Evolutionary conservation across 2,113 vertebrate species (phyloP).

Genomic region (Neolamprologus modestus): DNA sequence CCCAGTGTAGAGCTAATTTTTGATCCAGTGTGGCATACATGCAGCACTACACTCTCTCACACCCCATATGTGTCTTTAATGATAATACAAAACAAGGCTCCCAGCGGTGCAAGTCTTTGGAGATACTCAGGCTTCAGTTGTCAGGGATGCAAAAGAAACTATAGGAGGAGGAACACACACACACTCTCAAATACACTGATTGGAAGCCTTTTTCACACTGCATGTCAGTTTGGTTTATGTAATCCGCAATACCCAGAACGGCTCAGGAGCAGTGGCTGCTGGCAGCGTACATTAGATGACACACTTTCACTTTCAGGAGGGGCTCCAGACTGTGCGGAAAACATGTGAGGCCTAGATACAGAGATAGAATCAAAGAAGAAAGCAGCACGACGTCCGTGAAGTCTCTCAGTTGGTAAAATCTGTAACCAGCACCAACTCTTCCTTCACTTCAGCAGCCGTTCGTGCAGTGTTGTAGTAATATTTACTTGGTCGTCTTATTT

Average conservation of each 20-base stretch:
- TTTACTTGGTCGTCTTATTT: neutral
- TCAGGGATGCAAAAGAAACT: slow-evolving; percentile 39
- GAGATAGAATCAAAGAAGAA: neutral
- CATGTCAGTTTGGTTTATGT: slow-evolving; percentile 54
- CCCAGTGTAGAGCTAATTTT: neutral
- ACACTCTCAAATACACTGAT: neutral
- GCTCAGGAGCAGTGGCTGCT: slow-evolving; percentile 52
- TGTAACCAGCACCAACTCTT: neutral
- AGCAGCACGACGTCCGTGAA: neutral
- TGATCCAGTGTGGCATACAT: neutral
- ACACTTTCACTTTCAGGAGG: slow-evolving; percentile 61
- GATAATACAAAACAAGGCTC: slow-evolving; percentile 58
- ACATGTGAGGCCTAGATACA: slow-evolving; percentile 57
- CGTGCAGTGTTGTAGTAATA: neutral
- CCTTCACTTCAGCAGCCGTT: neutral
- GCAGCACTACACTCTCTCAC: slow-evolving; percentile 1
- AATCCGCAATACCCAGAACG: slow-evolving; percentile 52
- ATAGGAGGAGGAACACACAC: slow-evolving; percentile 6
- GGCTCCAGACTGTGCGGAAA: slow-evolving; percentile 44
- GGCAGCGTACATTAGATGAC: slow-evolving; percentile 62
- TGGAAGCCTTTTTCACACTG: slow-evolving; percentile 31
- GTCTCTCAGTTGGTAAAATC: neutral
- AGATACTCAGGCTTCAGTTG: slow-evolving; percentile 50
- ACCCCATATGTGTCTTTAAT: slow-evolving; percentile 52
- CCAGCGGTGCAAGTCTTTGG: slow-evolving; percentile 42